Evolutionary conservation across 2,113 vertebrate species (phyloP).

Genomic region (Sorex araneus): DNA sequence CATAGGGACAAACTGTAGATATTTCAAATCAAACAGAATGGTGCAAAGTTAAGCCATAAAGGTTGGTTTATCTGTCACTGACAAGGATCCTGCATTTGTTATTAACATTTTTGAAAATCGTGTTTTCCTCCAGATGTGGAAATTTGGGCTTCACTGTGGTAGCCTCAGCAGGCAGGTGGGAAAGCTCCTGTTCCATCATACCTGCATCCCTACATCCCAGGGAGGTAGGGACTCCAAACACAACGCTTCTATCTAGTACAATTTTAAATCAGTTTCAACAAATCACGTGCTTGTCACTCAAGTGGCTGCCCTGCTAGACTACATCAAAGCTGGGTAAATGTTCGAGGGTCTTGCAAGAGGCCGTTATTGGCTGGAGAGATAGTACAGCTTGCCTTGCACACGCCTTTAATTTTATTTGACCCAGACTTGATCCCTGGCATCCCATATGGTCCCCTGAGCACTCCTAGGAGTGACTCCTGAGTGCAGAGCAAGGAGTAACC

Average conservation of each 20-base stretch:
- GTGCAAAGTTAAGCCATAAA: not conserved
- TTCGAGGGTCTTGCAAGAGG: no score
- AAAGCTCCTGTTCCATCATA: no score
- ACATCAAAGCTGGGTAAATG: no score
- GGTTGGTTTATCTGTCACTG: not conserved
- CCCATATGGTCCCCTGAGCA: no score
- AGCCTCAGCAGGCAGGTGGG: conserved; percentile 50
- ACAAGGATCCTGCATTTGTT: conserved; percentile 15
- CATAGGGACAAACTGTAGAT: not conserved
- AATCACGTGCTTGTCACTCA: conserved; percentile 15
- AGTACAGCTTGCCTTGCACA: no score
- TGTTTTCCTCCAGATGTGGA: conserved; percentile 68
- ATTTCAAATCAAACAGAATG: conserved; percentile 2
- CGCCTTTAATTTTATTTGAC: no score
- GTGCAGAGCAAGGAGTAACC: no score
- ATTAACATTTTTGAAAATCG: conserved; percentile 63
- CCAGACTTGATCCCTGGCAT: no score
- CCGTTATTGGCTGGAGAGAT: no score
- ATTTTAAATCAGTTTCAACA: conserved; percentile 54
- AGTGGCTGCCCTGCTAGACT: not conserved
- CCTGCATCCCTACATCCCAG: no score
- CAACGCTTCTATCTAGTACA: not conserved
- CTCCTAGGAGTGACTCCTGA: no score
- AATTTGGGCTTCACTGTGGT: conserved; percentile 41
- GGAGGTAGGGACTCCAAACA: no score